Evolutionary conservation across 2,797 vertebrate species (phyloP), one percentile per base, ranked within the genome.

Genomic region (Sternarchorhynchus goeldii): DNA sequence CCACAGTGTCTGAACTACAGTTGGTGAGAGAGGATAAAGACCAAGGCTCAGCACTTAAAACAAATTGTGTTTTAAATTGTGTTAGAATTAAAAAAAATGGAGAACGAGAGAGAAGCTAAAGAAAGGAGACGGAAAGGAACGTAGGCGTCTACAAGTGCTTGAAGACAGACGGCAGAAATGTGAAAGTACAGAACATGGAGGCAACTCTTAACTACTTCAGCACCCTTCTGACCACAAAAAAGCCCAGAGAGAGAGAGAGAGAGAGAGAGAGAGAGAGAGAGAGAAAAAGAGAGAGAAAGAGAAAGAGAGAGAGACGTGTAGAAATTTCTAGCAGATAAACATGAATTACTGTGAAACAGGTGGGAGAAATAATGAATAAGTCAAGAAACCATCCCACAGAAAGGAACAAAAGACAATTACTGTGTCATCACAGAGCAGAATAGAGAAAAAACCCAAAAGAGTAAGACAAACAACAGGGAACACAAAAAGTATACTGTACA

Each of bases 351-450:
- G 20, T 31, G 68, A 34, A 45, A 2, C n/a, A 32, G 29, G 45
- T 25, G 18, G 63, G 66, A 41, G 20, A 1, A 25, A 41, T 21
- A 3, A 21, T 41, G 36, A 18, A 53, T 50, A 53, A 29, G 45
- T 25, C 53, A 50, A 21, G 53, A 45, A 53, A 68, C 17, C 66
- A 50, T 50, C 65, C 65, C 25, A 50, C 41, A 20, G 25, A 65
- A 65, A 66, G 17, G 34, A 36, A 67, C 41, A 45, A 18, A 14
- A 12, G 20, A 67, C 65, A 36, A 36, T 36, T 36, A 10, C 31
- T 65, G 63, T 65, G 63, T 65, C 32, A 65, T 36, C 36, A 45
- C 41, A 67, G 39, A 12, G n/a, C 14, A 21, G 65, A 12, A 39
- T 3, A 65, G 17, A 39, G 20, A 12, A 34, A 63, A 18, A 17